Conservation (phyloP, 2,888 invertebrate genomes). For the Timema podura region DNA sequence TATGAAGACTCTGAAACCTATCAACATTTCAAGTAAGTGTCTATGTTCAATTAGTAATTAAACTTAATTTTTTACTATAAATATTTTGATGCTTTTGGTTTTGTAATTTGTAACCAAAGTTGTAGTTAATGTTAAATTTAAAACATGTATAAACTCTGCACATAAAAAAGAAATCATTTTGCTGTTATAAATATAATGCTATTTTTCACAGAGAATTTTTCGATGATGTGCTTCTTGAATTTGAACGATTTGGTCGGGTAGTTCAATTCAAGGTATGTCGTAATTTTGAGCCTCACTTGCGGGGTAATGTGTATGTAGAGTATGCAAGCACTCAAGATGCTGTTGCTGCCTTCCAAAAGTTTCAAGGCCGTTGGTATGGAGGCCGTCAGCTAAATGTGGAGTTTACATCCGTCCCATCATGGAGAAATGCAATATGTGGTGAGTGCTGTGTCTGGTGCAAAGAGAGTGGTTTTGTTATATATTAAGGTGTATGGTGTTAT, state of each 20-base stretch:
- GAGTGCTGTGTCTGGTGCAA: too few species aligned
- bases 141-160: too few species aligned
- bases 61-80: not conserved
- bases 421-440: slow-evolving; percentile 90
- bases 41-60: too few species aligned
- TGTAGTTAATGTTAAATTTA: too few species aligned
- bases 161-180: too few species aligned
- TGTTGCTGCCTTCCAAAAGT: slow-evolving; percentile 64
- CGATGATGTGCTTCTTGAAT: slow-evolving; percentile 77
- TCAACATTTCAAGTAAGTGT: slow-evolving; percentile 60
- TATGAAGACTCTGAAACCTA: slow-evolving; percentile 79
- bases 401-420: slow-evolving; percentile 71
- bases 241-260: slow-evolving; percentile 53
- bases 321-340: slow-evolving; percentile 62
- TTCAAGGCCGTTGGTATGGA: slow-evolving; percentile 86
- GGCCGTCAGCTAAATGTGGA: slow-evolving; percentile 76
- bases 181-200: not conserved
- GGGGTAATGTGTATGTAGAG: slow-evolving; percentile 88
- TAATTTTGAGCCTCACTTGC: slow-evolving; percentile 79
- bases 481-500: too few species aligned
- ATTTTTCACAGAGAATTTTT: slow-evolving; percentile 64
- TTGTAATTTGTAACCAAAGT: not conserved
- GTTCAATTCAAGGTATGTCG: slow-evolving; percentile 54
- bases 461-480: too few species aligned
- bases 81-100: not conserved